phyloP scores from a whole-genome alignment of 2,797 vertebrate species.

The Valencia hispanica region DNA sequence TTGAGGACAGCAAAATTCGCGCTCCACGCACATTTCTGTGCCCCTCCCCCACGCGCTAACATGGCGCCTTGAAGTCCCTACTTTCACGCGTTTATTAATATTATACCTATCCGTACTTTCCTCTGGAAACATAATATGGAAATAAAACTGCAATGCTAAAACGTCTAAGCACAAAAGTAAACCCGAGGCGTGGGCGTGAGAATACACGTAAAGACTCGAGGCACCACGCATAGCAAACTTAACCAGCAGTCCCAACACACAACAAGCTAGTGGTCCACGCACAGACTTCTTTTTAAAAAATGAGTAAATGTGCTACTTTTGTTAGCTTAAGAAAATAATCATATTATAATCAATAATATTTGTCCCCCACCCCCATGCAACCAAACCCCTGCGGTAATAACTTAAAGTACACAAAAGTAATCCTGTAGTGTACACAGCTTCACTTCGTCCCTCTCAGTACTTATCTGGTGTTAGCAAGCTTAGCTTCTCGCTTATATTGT shows the following conservation, averaged over 20 bases:
- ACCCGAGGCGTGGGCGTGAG: constrained; percentile 1
- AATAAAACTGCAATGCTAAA: too few species aligned
- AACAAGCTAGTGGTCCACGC: constrained; percentile 45
- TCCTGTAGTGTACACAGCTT: neutral
- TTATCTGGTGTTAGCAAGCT: constrained; percentile 26
- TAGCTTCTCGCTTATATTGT: constrained; percentile 6
- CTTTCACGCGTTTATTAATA: constrained; percentile 60
- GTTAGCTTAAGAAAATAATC: neutral
- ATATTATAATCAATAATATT: too few species aligned
- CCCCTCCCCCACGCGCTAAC: constrained; percentile 82
- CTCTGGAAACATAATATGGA: neutral
- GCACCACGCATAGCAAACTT: constrained; percentile 54
- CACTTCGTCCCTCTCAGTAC: neutral
- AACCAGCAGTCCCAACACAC: constrained; percentile 33
- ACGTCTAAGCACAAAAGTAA: neutral
- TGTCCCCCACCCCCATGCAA: neutral
- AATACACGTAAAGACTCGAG: neutral
- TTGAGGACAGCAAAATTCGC: constrained; percentile 14
- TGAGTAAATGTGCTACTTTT: neutral
- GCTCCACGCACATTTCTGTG: constrained; percentile 50
- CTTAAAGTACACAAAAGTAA: neutral
- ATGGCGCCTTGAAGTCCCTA: constrained; percentile 79
- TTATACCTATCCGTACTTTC: constrained; percentile 6
- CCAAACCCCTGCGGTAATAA: neutral
- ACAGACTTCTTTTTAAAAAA: constrained; percentile 59